These are phyloP conservation scores for Abramis brama DNA, from an alignment of 2,113 vertebrate genomes.

Conservation along the genomic window DNA sequence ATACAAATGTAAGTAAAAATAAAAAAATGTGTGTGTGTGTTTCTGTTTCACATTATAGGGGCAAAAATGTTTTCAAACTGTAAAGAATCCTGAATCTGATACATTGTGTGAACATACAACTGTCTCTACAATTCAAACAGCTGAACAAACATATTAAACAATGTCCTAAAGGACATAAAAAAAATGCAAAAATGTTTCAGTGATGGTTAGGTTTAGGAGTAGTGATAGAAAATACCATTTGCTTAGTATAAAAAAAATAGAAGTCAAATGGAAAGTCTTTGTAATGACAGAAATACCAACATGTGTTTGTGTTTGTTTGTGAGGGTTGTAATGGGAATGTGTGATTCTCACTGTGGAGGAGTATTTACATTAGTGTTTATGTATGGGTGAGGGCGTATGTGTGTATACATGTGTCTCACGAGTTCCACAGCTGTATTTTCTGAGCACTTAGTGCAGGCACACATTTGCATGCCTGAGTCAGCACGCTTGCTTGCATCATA, in stretches of 20 bases:
- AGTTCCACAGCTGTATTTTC: conserved; percentile 25
- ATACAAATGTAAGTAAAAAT: too few species aligned
- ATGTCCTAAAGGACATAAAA: not conserved
- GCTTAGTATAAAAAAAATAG: not conserved
- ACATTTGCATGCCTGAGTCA: conserved; percentile 51
- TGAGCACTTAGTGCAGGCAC: not conserved
- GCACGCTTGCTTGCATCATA: conserved; percentile 44
- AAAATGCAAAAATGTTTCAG: not conserved
- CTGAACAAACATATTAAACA: not conserved
- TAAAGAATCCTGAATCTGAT: not conserved
- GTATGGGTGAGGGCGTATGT: not conserved
- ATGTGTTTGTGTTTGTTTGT: not conserved
- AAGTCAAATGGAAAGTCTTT: not conserved
- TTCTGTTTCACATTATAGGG: too few species aligned
- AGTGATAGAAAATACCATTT: not conserved
- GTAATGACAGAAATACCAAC: not conserved
- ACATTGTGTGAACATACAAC: not conserved
- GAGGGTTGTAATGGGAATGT: not conserved
- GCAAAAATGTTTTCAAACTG: not conserved
- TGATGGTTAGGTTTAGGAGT: not conserved
- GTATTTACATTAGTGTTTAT: not conserved
- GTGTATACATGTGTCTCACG: conserved; percentile 40
- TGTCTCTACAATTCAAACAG: not conserved
- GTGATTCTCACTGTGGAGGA: not conserved
- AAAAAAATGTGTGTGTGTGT: not conserved